Percentiles rank a stretch among this genome's conserved stretches.
Conservation (phyloP, 2,113 vertebrate species). For the Spermophilus dauricus region DNA sequence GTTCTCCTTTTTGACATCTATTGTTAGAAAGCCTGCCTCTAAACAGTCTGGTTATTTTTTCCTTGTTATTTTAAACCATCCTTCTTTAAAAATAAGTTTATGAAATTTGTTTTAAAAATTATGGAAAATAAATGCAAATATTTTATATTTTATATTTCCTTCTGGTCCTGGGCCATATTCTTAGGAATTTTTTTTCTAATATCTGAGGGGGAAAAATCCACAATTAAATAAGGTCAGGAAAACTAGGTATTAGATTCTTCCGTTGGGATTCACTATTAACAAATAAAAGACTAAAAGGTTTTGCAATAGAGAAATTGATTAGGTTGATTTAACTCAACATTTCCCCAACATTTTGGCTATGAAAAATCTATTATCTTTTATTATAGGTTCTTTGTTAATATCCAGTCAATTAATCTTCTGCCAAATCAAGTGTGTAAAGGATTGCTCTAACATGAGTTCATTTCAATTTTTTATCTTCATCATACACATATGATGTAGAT, state of each 20-base stretch:
- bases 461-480: conserved; percentile 6
- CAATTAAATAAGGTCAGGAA: not conserved
- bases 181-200: not conserved
- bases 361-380: not conserved
- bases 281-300: not conserved
- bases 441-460: not conserved
- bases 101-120: not conserved
- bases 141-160: not conserved
- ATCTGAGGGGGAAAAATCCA: not conserved
- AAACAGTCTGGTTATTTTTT: not conserved
- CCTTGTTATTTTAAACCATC: not conserved
- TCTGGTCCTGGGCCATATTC: not conserved
- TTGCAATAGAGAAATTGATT: not conserved
- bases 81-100: conserved; percentile 20
- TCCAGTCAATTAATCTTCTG: not conserved
- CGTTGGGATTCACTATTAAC: not conserved
- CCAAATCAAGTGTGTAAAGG: not conserved
- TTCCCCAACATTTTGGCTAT: not conserved
- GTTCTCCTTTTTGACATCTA: not conserved
- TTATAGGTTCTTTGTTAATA: not conserved
- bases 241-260: not conserved
- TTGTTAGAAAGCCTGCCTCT: not conserved
- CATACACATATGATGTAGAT: not conserved
- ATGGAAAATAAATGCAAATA: not conserved
- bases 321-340: not conserved